These are phyloP conservation scores for Bombus balteatus DNA, from an alignment of 1,140 invertebrate genomes.

Conservation along the genomic window DNA sequence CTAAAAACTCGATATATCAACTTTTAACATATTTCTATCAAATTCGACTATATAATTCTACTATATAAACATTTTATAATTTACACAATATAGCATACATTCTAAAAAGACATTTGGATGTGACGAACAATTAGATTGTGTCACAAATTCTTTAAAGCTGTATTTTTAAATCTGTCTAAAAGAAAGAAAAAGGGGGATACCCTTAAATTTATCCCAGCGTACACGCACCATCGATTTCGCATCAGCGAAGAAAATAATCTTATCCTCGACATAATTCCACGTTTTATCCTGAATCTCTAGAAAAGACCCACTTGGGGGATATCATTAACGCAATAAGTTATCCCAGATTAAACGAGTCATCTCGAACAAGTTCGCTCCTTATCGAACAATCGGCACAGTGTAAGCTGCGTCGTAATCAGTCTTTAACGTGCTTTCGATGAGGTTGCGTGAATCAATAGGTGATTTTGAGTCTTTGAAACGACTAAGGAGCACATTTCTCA, in stretches of 20 bases:
- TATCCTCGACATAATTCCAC: not conserved
- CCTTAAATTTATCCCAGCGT: not conserved
- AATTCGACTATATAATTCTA: too few species aligned
- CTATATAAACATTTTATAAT: not conserved
- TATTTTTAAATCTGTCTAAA: not conserved
- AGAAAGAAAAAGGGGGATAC: not conserved
- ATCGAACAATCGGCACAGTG: not conserved
- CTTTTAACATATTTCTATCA: too few species aligned
- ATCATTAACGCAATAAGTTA: conserved; percentile 11
- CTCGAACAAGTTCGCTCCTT: not conserved
- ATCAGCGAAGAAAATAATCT: not conserved
- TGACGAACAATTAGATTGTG: too few species aligned
- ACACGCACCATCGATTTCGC: not conserved
- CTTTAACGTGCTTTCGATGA: conserved; percentile 31
- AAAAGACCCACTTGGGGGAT: not conserved
- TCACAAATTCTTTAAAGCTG: not conserved
- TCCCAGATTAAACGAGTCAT: not conserved
- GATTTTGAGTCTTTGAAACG: conserved; percentile 13
- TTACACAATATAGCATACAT: too few species aligned
- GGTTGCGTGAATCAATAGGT: conserved; percentile 18
- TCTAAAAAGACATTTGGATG: too few species aligned
- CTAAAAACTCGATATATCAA: too few species aligned
- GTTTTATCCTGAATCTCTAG: not conserved
- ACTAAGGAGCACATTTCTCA: conserved; percentile 50
- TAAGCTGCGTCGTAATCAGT: conserved; percentile 7